Evolutionary conservation across 1,140 invertebrate genomes (phyloP), one percentile per base, ranked within the genome.

Genomic region (Pseudomyrmex concolor): DNA sequence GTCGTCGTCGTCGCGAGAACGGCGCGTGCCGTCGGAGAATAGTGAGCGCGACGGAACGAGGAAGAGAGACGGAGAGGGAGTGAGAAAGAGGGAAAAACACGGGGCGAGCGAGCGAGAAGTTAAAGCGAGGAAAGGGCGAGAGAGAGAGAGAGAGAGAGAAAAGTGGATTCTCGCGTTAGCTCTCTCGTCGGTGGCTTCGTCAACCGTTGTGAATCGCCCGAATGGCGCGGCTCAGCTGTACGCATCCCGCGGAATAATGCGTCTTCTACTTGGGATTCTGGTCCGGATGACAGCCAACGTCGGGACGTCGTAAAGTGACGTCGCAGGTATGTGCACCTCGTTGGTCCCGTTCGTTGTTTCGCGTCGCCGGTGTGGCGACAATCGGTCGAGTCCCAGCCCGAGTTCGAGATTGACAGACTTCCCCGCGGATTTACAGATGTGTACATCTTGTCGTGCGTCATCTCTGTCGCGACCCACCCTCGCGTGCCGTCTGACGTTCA

Each of bases 171-270:
- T 67, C 76, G 59, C 76, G 59, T 62, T 12, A 25, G 34, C 34
- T 34, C 34, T 66, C 76, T 83, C 60, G 34, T 77, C 57, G 34
- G 62, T 72, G 66, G 77, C 74, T 87, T 91, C 87, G 89, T 91
- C 76, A 77, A 87, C 66, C 84, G 90, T 88, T 83, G 90, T 91
- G 81, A 83, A 84, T 91, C 89, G 88, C 88, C 84, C 85, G 83
- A 93, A 93, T 93, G 92, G 91, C 91, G 91, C 91, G 86, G 90
- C 92, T 93, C 91, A 93, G 92, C 91, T 92, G 91, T 91, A 86
- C 84, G 85, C 72, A 62, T 82, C 48, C 22, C 81, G 67, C 89
- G 81, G 81, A 83, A 86, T 86, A 87, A 92, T 92, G 91, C 83
- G 87, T 86, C 90, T 91, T 89, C 84, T 83, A 91, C 88, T 84